Evolutionary conservation across 1,140 invertebrate species (phyloP).

Genomic region (Temnothorax curvispinosus): DNA sequence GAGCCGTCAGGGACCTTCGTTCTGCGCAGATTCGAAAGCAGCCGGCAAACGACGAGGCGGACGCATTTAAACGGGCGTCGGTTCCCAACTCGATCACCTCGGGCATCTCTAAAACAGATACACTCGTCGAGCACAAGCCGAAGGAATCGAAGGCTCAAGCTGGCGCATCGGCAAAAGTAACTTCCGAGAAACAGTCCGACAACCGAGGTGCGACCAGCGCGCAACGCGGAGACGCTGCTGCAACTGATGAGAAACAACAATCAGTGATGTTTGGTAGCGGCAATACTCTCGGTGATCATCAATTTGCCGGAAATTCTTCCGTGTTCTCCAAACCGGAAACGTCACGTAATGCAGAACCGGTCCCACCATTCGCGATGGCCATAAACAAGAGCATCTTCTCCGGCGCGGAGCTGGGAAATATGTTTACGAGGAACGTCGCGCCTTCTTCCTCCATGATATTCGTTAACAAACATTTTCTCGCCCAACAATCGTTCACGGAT

Average conservation of each 20-base stretch:
- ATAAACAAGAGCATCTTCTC: slow-evolving; percentile 75
- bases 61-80: background rate
- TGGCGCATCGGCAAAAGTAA: background rate
- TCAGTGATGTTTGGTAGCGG: background rate
- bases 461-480: background rate
- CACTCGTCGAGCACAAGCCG: background rate
- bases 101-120: background rate
- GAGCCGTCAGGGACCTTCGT: background rate
- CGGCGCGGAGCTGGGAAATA: slow-evolving; percentile 58
- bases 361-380: slow-evolving; percentile 54
- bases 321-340: slow-evolving; percentile 51
- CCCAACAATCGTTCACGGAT: slow-evolving; percentile 6
- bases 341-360: background rate
- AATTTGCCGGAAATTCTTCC: background rate
- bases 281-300: background rate
- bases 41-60: background rate
- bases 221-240: background rate
- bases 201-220: background rate
- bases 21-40: background rate
- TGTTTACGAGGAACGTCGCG: slow-evolving; percentile 71
- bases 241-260: background rate
- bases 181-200: background rate
- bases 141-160: background rate
- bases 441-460: slow-evolving; percentile 43
- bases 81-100: background rate